These are phyloP conservation scores for Philonicus albiceps DNA, from an alignment of 2,888 invertebrate genomes.

Conservation along the genomic window DNA sequence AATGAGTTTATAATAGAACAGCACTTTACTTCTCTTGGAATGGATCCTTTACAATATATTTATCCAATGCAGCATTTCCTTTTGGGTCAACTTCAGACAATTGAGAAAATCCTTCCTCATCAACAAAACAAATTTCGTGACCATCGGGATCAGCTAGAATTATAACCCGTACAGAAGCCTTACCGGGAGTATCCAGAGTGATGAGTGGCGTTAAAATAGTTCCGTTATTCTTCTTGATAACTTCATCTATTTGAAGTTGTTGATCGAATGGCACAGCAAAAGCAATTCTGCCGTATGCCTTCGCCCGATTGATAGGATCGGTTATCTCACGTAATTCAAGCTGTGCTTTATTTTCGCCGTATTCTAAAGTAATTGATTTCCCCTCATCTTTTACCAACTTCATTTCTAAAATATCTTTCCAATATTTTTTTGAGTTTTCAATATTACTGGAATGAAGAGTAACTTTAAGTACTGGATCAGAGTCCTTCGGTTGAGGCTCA, in stretches of 20 bases:
- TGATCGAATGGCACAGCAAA: constrained; percentile 85
- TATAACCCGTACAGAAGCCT: constrained; percentile 94
- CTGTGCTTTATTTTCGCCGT: constrained; percentile 75
- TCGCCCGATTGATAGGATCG: constrained; percentile 77
- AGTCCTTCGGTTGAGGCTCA: constrained; percentile 71
- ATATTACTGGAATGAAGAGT: constrained; percentile 81
- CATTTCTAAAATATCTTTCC: constrained; percentile 82
- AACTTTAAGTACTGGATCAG: constrained; percentile 84
- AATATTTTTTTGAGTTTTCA: constrained; percentile 79
- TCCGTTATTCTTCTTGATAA: constrained; percentile 73
- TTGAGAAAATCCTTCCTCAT: constrained; percentile 91
- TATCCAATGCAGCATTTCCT: constrained; percentile 79
- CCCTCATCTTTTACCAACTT: constrained; percentile 72
- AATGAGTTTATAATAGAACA: neutral
- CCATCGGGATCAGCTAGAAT: constrained; percentile 96
- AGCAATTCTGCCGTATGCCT: constrained; percentile 94
- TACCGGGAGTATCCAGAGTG: constrained; percentile 95
- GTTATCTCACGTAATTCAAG: constrained; percentile 69
- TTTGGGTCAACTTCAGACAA: constrained; percentile 86
- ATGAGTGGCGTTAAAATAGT: constrained; percentile 89
- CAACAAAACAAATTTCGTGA: constrained; percentile 98
- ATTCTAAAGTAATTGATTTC: constrained; percentile 74
- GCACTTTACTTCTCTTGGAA: constrained; percentile 55
- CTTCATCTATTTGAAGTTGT: constrained; percentile 78
- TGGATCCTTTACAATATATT: constrained; percentile 70